Percentiles rank a stretch among this genome's conserved stretches.
Conservation (phyloP, 1,140 invertebrate genomes). For the Nylanderia fulva region DNA sequence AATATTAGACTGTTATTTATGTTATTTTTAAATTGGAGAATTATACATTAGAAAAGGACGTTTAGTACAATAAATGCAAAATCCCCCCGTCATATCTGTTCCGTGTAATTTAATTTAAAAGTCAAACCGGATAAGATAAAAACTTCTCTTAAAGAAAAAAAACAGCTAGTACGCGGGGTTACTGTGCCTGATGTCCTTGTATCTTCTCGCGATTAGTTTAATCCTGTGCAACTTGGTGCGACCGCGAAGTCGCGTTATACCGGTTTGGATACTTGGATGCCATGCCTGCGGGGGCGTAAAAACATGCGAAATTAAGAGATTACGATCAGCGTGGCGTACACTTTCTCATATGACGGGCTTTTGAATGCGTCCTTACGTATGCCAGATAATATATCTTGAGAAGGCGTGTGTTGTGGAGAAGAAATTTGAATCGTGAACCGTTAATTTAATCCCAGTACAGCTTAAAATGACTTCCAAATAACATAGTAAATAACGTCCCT, state of each 20-base stretch:
- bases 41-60: no score
- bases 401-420: constrained; percentile 22
- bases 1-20: no score
- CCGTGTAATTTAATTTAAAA: constrained; percentile 4
- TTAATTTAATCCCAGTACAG: constrained; percentile 48
- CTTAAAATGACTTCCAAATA: background rate
- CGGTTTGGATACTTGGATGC: constrained; percentile 33
- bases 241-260: constrained; percentile 55
- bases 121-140: constrained; percentile 8
- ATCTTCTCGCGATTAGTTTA: constrained; percentile 51
- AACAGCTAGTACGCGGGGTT: background rate
- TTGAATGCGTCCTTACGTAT: constrained; percentile 52
- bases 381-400: constrained; percentile 42
- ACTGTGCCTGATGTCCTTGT: constrained; percentile 36
- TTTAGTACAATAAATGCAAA: background rate
- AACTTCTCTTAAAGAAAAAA: background rate
- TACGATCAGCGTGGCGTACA: constrained; percentile 51
- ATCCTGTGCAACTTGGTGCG: constrained; percentile 32
- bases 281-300: constrained; percentile 52
- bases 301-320: constrained; percentile 63
- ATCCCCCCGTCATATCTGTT: background rate
- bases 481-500: background rate
- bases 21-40: background rate
- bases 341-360: constrained; percentile 50
- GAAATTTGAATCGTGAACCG: constrained; percentile 57